A percentile compares a stretch with the other conserved stretches of the same genome.
phyloP scores from a whole-genome alignment of 2,113 vertebrate species.

The Platanista minor region DNA sequence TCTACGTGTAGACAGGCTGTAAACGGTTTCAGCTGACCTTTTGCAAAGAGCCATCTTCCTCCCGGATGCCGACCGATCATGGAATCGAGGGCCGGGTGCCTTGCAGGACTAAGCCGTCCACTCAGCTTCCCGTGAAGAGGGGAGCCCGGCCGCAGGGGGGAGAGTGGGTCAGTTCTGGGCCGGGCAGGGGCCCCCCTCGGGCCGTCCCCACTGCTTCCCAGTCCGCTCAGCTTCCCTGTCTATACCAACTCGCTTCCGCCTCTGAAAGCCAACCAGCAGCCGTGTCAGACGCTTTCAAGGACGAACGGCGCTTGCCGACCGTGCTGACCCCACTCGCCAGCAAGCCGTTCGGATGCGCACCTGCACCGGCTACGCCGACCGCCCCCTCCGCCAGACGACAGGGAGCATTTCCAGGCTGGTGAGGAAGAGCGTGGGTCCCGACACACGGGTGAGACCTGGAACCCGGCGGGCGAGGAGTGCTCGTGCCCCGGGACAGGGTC shows the following conservation, averaged over 20 bases:
- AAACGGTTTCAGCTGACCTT: neutral
- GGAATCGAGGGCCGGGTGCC: neutral
- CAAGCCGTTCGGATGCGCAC: neutral
- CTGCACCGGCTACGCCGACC: neutral
- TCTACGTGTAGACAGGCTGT: slow-evolving; percentile 22
- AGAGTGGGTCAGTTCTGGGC: neutral
- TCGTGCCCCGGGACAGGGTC: neutral
- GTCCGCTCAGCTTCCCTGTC: neutral
- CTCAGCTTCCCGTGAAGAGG: neutral
- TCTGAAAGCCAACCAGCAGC: neutral
- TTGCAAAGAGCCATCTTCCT: neutral
- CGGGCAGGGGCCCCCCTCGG: neutral
- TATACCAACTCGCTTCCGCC: neutral
- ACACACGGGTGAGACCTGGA: neutral
- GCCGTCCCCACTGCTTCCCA: rapidly evolving
- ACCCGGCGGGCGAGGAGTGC: slow-evolving; percentile 8
- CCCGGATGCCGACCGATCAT: neutral
- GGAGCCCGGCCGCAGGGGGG: neutral
- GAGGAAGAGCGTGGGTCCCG: neutral
- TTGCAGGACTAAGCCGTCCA: no score
- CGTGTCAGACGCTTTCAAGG: neutral
- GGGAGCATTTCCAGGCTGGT: rapidly evolving
- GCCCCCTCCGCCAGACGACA: neutral
- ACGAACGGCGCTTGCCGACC: neutral
- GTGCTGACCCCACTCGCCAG: neutral